Evolutionary conservation across 2,797 vertebrate species (phyloP), one percentile per base, ranked within the genome.

Genomic region (Epinephelus malabaricus): DNA sequence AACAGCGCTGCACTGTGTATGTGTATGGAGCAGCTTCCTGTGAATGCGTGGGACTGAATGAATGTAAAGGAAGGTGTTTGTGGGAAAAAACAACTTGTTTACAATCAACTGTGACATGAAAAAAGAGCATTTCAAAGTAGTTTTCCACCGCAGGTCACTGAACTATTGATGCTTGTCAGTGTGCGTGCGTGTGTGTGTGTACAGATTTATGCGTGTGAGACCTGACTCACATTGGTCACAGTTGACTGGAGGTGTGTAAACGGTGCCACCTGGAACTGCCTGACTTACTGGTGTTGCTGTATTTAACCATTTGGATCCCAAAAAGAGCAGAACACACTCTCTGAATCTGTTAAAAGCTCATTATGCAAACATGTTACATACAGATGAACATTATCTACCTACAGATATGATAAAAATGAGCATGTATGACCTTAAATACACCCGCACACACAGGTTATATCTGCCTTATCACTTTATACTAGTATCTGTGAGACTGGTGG

Each of bases 221-320:
- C 47, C 25, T 30, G 30, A 63, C 60, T 63, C 14, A 11, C 6
- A 59, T 43, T 40, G 79, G 79, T 79, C 80, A 89, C 78, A 77
- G 84, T 11, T 76, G 78, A 76, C 70, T 76, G 61, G 45, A 76
- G 51, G 40, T 78, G 68, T 61, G 75, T 80, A 68, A 89, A 76
- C 23, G 6, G 62, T 72, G 78, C 69, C 79, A 86, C 76, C 60
- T 82, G 84, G 69, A 78, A 64, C 73, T 19, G 58, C 67, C 55
- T 27, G 55, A 62, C 30, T 81, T 12, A 56, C 18, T 12, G 13
- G 12, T 25, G 51, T 23, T 25, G 51, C 27, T 18, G 12, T 10
- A 45, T 1, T 75, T 58, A 17, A 70, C 40, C 18, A 2, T 80
- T 80, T 63, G 25, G 3, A 56, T 53, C 40, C 46, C 68, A 58